Conservation (phyloP, 1,140 invertebrate genomes). For the Lepidurus packardi region DNA sequence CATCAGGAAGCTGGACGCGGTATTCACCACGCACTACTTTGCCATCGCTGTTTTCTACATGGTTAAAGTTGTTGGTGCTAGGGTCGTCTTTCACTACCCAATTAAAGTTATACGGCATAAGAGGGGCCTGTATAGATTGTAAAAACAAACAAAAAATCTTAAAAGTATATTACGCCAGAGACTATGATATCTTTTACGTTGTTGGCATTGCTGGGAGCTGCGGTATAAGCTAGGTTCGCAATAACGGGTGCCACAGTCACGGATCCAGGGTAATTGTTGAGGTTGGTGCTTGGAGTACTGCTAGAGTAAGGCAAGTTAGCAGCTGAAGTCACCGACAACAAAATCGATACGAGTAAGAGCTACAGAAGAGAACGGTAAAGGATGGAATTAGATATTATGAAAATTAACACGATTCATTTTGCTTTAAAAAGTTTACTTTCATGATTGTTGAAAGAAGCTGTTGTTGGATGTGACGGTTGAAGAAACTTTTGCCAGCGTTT, state of each 20-base stretch:
- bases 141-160: conserved; percentile 33
- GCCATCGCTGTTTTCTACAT: conserved; percentile 39
- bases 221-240: not conserved
- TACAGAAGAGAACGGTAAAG: conserved; percentile 16
- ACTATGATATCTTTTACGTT: not conserved
- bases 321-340: conserved; percentile 9
- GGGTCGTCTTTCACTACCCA: conserved; percentile 40
- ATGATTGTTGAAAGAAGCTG: not conserved
- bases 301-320: conserved; percentile 20
- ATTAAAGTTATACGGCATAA: conserved; percentile 39
- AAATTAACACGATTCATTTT: no score
- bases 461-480: not conserved
- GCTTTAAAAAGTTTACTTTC: not conserved
- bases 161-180: not conserved
- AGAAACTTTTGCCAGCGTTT: not conserved
- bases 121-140: conserved; percentile 35
- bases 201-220: not conserved
- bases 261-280: not conserved
- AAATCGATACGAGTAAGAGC: conserved; percentile 25
- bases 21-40: conserved; percentile 34
- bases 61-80: conserved; percentile 38
- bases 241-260: not conserved
- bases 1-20: conserved; percentile 35
- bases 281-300: not conserved
- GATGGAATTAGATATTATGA: not conserved